Base-by-base conservation (phyloP, 1,140 invertebrate genomes). In the Drosophila pseudoobscura region DNA sequence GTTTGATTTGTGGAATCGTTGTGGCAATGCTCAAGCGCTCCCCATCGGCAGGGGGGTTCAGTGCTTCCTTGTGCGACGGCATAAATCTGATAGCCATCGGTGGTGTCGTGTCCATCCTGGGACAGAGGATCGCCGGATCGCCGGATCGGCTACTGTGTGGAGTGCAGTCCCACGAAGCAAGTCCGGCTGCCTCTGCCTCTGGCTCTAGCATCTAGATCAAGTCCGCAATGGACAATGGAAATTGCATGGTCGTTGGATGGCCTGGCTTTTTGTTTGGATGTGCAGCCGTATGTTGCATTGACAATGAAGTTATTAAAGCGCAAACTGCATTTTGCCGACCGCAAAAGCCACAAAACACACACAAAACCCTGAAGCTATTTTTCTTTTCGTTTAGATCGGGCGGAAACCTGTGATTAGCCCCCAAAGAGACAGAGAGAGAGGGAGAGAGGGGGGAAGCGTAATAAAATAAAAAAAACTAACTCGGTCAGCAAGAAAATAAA, bases 301-400 rank as follows among this genome's bases (percentile, higher is more conserved):
- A 87, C 82, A 87, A 87, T 88, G 78, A 87, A 87, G 83, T 87
- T 87, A 88, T 87, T 87, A 87, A 87, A 83, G 83, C 83, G 83
- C 78, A 88, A 84, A 82, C 59, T 73, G 62, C 53, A 55, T 7
- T 17, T 22, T 46, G 29, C 41, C 41, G 60, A 72, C 66, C 75
- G 54, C 75, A 78, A 78, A 61, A 52, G 69, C 78, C 78, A 51
- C 31, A 35, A 3, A 35, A 35, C 9, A 35, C 8, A 35, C 70
- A 75, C 22, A 63, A 35, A 64, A 52, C 52, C 71, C 72, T 66
- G 71, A 53, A 45, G 71, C 53, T 41, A 65, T 75, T 56, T 68
- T 74, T 74, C 51, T 61, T 72, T 63, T 35, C 24, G 51, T 39
- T 11, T 58, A 43, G 52, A 31, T 57, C 43, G 50, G 60, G 57